These are phyloP conservation scores for Andrena bicolor DNA, from an alignment of 2,888 invertebrate species.

Conservation along the genomic window DNA sequence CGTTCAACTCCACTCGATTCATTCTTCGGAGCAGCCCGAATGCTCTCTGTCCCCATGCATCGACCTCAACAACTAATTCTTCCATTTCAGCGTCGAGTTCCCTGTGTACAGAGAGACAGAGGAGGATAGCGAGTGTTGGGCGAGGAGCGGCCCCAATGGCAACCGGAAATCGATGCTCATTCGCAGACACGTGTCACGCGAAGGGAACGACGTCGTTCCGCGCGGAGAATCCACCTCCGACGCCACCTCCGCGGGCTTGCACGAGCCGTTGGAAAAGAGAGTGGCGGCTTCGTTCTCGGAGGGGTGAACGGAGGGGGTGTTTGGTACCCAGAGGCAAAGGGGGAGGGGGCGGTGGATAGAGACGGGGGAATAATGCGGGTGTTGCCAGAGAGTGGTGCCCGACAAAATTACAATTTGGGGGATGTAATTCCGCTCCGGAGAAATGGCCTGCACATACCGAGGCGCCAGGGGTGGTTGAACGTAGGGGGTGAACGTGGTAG, in stretches of 20 bases:
- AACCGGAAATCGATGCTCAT: conserved; percentile 68
- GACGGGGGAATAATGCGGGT: conserved; percentile 78
- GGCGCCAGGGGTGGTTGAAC: conserved; percentile 52
- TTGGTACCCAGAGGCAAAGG: background rate
- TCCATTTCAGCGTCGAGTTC: conserved; percentile 6
- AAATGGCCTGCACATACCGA: conserved; percentile 83
- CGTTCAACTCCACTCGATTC: background rate
- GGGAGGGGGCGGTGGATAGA: background rate
- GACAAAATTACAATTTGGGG: conserved; percentile 84
- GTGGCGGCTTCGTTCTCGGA: background rate
- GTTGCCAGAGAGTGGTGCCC: conserved; percentile 74
- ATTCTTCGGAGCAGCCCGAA: background rate
- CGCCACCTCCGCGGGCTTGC: conserved; percentile 8
- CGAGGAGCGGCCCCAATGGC: conserved; percentile 10
- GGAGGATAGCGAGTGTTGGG: background rate
- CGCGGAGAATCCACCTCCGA: conserved; percentile 68
- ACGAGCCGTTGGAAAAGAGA: conserved; percentile 17
- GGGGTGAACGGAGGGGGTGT: background rate
- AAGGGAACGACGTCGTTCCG: conserved; percentile 75
- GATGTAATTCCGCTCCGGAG: conserved; percentile 83
- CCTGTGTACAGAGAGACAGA: background rate
- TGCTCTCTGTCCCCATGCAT: conserved; percentile 5
- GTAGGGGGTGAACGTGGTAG: conserved; percentile 50
- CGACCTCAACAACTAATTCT: conserved; percentile 37
- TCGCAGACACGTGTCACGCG: conserved; percentile 65